Evolutionary conservation across 2,888 invertebrate species (phyloP).

Genomic region (Melipona beecheii): DNA sequence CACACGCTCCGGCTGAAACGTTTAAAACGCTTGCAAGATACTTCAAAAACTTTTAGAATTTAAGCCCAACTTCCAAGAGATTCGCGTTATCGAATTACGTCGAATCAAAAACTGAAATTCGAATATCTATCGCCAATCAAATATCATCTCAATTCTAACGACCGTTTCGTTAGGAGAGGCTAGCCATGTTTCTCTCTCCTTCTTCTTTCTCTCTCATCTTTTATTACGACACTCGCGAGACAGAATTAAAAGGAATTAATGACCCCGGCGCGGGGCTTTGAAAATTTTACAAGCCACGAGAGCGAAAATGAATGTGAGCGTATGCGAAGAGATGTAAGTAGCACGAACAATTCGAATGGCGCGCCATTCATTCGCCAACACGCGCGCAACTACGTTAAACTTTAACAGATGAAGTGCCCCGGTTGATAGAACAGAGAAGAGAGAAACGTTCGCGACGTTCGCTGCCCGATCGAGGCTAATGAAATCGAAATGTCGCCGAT

Average conservation of each 20-base stretch:
- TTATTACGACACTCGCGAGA: constrained; percentile 37
- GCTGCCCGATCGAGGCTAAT: constrained; percentile 7
- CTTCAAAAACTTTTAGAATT: too few relatives aligned
- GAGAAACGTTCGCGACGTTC: neutral
- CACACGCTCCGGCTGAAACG: too few relatives aligned
- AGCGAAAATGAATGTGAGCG: constrained; percentile 10
- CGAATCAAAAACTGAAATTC: too few relatives aligned
- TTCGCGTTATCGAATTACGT: too few relatives aligned
- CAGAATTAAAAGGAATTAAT: constrained; percentile 36
- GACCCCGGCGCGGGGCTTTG: constrained; percentile 27
- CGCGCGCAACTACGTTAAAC: constrained; percentile 21
- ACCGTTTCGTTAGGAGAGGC: too few relatives aligned
- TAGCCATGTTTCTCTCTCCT: too few relatives aligned
- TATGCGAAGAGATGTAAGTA: neutral
- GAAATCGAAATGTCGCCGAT: constrained; percentile 20
- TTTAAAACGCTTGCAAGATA: too few relatives aligned
- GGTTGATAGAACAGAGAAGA: neutral
- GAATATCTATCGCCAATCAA: too few relatives aligned
- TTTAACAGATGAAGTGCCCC: constrained; percentile 26
- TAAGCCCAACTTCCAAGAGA: too few relatives aligned
- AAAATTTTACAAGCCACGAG: constrained; percentile 35
- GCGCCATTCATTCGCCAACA: constrained; percentile 9
- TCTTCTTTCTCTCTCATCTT: constrained; percentile 20
- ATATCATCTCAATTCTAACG: too few relatives aligned
- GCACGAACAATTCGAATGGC: constrained; percentile 19